Evolutionary conservation across 2,113 vertebrate genomes (phyloP).

Genomic region (Leuciscus idus): DNA sequence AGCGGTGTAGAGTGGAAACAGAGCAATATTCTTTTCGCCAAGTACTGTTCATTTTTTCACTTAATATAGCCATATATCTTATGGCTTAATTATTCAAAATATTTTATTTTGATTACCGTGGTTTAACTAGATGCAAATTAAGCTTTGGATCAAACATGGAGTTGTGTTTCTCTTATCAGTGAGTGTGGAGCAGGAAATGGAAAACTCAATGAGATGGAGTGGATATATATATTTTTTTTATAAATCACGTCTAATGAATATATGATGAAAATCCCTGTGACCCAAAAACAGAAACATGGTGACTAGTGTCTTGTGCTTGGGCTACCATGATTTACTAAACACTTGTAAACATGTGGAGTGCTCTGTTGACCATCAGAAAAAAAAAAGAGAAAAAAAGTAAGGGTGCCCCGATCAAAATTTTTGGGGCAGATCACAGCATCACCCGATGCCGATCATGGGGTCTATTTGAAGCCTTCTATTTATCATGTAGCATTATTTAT

Average conservation of each 20-base stretch:
- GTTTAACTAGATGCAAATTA: too few relatives aligned
- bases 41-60: background rate
- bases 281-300: background rate
- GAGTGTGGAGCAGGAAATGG: background rate
- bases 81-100: background rate
- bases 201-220: background rate
- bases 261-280: conserved; percentile 11
- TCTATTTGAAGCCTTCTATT: too few relatives aligned
- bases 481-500: too few relatives aligned
- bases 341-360: background rate
- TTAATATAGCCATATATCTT: background rate
- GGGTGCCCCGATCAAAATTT: too few relatives aligned
- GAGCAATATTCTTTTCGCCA: background rate
- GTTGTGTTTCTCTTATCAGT: background rate
- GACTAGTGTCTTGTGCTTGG: background rate
- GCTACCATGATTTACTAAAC: background rate
- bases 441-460: too few relatives aligned
- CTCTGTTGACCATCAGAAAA: background rate
- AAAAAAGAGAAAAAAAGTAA: too few relatives aligned
- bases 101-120: background rate
- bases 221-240: background rate
- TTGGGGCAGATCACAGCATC: too few relatives aligned
- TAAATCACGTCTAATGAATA: background rate
- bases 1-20: background rate
- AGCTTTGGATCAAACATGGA: background rate